A percentile compares a stretch with the other conserved stretches of the same genome.
phyloP scores from a whole-genome alignment of 2,113 vertebrate species.

The Stictonetta naevosa region DNA sequence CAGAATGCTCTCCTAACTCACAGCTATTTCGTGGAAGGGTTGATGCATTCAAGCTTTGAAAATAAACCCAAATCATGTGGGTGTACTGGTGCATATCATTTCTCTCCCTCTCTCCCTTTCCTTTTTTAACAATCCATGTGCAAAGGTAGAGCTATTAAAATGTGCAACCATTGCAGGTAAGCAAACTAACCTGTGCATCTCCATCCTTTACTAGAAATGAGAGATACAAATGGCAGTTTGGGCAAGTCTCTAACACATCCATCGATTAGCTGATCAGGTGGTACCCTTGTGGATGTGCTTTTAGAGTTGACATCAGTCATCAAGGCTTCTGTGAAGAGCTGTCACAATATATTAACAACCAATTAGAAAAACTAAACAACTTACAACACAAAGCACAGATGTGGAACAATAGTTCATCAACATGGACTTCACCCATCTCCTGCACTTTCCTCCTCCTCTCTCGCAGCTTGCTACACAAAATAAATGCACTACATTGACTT shows the following conservation, averaged over 20 bases:
- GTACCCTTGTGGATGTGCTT: constrained; percentile 30
- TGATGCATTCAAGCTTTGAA: constrained; percentile 45
- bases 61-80: constrained; percentile 38
- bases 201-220: neutral
- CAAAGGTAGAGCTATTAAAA: neutral
- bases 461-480: constrained; percentile 51
- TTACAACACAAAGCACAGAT: constrained; percentile 2
- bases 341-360: constrained; percentile 81
- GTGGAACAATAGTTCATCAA: neutral
- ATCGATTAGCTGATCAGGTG: constrained; percentile 78
- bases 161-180: neutral
- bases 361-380: constrained; percentile 81
- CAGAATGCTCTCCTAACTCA: constrained; percentile 61
- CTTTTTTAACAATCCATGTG: neutral
- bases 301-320: constrained; percentile 63
- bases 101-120: no score
- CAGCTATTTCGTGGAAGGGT: constrained; percentile 57
- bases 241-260: constrained; percentile 30
- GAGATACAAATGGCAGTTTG: neutral
- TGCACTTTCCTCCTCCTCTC: neutral
- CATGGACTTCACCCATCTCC: neutral
- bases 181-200: neutral
- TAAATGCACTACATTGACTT: constrained; percentile 34
- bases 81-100: neutral
- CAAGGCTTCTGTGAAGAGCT: constrained; percentile 74